Percentiles rank a stretch among this genome's conserved stretches.
Conservation (phyloP, 2,113 vertebrate species). For the Ciconia boyciana region DNA sequence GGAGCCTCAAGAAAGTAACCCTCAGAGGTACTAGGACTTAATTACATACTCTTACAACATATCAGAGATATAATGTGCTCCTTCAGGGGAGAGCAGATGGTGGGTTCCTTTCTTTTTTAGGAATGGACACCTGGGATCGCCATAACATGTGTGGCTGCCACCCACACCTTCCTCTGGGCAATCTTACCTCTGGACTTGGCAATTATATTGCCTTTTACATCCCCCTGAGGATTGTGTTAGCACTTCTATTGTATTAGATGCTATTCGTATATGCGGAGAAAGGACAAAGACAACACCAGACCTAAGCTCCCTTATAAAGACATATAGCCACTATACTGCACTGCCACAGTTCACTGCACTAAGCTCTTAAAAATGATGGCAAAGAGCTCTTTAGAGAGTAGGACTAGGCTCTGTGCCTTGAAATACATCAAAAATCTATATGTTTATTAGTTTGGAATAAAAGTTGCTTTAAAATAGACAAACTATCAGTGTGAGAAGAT, state of each 20-base stretch:
- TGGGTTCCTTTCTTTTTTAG: neutral
- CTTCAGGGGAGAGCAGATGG: neutral
- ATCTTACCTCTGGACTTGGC: neutral
- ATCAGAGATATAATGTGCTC: neutral
- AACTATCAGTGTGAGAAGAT: neutral
- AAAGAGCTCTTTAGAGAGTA: neutral
- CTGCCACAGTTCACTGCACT: neutral
- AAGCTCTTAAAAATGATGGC: neutral
- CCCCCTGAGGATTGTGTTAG: neutral
- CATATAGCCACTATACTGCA: neutral
- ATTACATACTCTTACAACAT: neutral
- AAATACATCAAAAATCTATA: neutral
- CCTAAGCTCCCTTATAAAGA: neutral
- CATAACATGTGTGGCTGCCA: neutral
- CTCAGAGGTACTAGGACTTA: slow-evolving; percentile 12
- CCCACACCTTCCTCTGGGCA: neutral
- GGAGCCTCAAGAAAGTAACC: neutral
- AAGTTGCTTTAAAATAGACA: neutral
- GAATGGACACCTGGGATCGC: neutral
- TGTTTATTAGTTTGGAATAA: neutral
- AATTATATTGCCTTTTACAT: neutral
- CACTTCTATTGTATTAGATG: neutral
- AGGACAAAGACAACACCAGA: neutral
- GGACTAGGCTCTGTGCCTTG: neutral
- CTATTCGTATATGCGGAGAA: neutral